A percentile compares a stretch with the other conserved stretches of the same genome.
phyloP scores from a whole-genome alignment of 1,140 invertebrate species.

The Liolophura sinensis region DNA sequence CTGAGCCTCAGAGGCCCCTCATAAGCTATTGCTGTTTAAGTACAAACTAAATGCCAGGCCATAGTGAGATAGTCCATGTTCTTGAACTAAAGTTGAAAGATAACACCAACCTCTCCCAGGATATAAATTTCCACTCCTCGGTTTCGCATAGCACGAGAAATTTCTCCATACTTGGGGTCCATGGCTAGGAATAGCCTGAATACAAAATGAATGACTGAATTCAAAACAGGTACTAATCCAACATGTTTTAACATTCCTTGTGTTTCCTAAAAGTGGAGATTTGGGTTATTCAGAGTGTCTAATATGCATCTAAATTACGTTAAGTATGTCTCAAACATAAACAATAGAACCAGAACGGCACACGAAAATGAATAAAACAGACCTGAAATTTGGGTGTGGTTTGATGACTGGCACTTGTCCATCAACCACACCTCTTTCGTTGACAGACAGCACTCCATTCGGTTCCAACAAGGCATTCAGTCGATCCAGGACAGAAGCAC shows the following conservation, averaged over 20 bases:
- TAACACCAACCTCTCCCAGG: conserved; percentile 47
- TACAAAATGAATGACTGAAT: conserved; percentile 4
- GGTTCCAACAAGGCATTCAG: conserved; percentile 95
- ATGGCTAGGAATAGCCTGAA: conserved; percentile 88
- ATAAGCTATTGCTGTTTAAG: background rate
- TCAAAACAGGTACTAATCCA: too few species aligned
- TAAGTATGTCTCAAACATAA: too few species aligned
- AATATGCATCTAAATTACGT: too few species aligned
- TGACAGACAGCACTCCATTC: conserved; percentile 83
- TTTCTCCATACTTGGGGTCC: conserved; percentile 89
- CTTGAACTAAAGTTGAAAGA: background rate
- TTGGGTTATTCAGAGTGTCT: too few species aligned
- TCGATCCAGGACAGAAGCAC: conserved; percentile 93
- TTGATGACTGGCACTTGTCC: conserved; percentile 74
- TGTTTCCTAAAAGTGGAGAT: too few species aligned
- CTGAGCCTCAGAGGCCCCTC: too few species aligned
- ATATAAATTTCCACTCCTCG: conserved; percentile 92
- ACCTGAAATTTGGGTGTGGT: conserved; percentile 86
- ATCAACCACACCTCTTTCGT: conserved; percentile 82
- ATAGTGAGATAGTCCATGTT: background rate
- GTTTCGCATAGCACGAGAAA: conserved; percentile 98
- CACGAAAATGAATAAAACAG: too few species aligned
- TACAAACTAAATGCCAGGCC: background rate
- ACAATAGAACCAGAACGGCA: too few species aligned
- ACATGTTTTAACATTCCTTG: too few species aligned